A percentile compares a stretch with the other conserved stretches of the same genome.
These are phyloP conservation scores for Stomorhina lunata DNA, from an alignment of 2,888 invertebrate species.

Conservation along the genomic window DNA sequence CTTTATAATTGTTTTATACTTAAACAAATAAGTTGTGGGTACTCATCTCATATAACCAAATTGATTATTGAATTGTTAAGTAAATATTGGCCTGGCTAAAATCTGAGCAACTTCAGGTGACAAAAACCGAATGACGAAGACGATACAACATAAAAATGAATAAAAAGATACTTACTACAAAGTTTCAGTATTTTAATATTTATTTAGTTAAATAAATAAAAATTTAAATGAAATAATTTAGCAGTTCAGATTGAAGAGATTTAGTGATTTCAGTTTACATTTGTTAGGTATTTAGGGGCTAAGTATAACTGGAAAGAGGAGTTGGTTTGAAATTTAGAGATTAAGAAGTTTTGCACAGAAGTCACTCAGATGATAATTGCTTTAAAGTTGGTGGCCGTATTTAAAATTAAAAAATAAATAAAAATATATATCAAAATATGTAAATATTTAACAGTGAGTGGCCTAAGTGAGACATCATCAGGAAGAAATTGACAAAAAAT, in stretches of 20 bases:
- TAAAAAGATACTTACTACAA: conserved; percentile 12
- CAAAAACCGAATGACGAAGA: conserved; percentile 13
- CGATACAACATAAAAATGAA: background rate
- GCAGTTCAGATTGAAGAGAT: background rate
- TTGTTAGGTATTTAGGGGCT: background rate
- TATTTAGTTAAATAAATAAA: conserved; percentile 11
- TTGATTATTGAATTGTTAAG: conserved; percentile 57
- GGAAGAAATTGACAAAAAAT: background rate
- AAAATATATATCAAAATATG: background rate
- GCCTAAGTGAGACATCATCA: background rate
- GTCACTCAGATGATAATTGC: conserved; percentile 56
- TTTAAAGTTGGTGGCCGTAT: conserved; percentile 53
- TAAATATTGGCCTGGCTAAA: conserved; percentile 50
- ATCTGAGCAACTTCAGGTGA: conserved; percentile 29
- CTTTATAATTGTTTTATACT: conserved; percentile 47
- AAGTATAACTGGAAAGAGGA: background rate
- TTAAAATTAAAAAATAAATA: conserved; percentile 8
- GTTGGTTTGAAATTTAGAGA: background rate
- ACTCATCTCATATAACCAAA: conserved; percentile 7
- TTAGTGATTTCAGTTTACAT: background rate
- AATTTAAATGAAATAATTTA: conserved; percentile 21
- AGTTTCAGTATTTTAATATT: conserved; percentile 19
- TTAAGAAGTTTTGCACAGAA: conserved; percentile 48
- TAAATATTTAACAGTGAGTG: background rate
- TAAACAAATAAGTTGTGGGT: conserved; percentile 43